Percentiles rank a stretch among this genome's conserved stretches.
Conservation (phyloP, 2,888 invertebrate species). For the Yponomeuta malinellus region DNA sequence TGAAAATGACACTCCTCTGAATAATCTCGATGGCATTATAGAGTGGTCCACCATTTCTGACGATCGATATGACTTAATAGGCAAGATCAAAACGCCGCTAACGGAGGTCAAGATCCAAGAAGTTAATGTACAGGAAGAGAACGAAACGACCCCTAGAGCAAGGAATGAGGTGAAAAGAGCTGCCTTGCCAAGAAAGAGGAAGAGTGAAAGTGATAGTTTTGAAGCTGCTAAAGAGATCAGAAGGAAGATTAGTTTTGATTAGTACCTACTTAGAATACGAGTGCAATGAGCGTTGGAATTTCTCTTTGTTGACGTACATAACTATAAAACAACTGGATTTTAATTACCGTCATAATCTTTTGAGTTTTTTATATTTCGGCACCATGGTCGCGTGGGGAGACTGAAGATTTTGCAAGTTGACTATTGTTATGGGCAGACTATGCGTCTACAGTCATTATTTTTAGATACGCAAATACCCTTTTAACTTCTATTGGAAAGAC, state of each 20-base stretch:
- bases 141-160: constrained; percentile 42
- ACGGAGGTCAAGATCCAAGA: background rate
- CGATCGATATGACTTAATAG: constrained; percentile 34
- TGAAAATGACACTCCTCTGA: constrained; percentile 53
- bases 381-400: too few species aligned
- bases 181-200: constrained; percentile 33
- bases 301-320: background rate
- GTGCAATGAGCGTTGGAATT: background rate
- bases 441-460: too few species aligned
- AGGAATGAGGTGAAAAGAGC: constrained; percentile 25
- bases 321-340: background rate
- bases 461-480: too few species aligned
- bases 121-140: constrained; percentile 26
- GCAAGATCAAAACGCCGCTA: constrained; percentile 15
- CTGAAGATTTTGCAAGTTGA: too few species aligned
- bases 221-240: constrained; percentile 30
- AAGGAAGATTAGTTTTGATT: constrained; percentile 42
- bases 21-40: constrained; percentile 69
- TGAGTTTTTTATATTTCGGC: background rate
- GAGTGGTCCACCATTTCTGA: constrained; percentile 19
- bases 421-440: too few species aligned
- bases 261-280: background rate
- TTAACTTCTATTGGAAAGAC: too few species aligned
- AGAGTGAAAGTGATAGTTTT: constrained; percentile 23
- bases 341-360: background rate